Evolutionary conservation across 2,113 vertebrate species (phyloP).

Genomic region (Rhinolophus sinicus): DNA sequence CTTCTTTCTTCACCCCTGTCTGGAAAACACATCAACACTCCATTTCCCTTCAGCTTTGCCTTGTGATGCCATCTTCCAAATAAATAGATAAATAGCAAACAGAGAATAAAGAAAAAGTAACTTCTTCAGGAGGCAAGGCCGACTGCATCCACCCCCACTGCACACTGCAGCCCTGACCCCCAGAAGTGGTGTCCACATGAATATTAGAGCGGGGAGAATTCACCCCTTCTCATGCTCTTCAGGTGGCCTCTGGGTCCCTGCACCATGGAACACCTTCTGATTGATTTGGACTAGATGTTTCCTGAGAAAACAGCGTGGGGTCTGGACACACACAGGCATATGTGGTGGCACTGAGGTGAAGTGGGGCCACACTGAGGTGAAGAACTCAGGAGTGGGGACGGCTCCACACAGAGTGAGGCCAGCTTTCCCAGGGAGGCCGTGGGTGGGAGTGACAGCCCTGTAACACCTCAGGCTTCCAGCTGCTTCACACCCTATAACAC

Average conservation of each 20-base stretch:
- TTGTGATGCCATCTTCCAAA: neutral
- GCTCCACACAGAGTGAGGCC: neutral
- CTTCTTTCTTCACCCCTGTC: neutral
- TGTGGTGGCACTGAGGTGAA: neutral
- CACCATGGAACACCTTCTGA: neutral
- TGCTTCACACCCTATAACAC: neutral
- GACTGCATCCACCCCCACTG: neutral
- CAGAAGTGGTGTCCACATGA: neutral
- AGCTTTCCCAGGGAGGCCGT: neutral
- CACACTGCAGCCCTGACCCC: neutral
- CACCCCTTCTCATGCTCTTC: neutral
- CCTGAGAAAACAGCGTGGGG: neutral
- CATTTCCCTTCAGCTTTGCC: neutral
- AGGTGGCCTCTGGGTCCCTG: neutral
- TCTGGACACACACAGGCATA: neutral
- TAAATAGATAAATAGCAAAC: neutral
- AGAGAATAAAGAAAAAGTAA: neutral
- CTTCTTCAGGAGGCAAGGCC: neutral
- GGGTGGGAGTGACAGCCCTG: neutral
- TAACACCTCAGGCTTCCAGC: neutral
- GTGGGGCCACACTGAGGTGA: neutral
- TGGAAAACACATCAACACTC: neutral
- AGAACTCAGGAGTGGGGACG: neutral
- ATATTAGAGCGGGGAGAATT: neutral
- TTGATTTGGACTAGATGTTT: neutral